Conservation (phyloP, 2,888 invertebrate genomes). For the Disparrhopalites patrizii region DNA sequence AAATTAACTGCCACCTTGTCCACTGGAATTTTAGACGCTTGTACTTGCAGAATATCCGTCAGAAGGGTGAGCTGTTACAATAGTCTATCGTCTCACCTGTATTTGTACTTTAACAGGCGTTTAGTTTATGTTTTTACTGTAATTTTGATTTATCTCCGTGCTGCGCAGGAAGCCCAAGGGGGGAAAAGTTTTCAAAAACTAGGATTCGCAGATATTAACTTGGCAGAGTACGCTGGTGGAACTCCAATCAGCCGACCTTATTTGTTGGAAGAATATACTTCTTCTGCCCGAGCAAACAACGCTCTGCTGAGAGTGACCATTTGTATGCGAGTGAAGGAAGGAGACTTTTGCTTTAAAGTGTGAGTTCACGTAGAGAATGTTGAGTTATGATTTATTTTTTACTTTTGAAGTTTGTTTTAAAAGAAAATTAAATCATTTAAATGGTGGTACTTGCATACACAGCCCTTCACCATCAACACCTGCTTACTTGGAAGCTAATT, state of each 20-base stretch:
- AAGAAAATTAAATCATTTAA: neutral
- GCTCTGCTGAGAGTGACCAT: constrained; percentile 44
- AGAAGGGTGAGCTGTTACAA: constrained; percentile 56
- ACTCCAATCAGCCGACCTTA: constrained; percentile 45
- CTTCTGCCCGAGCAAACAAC: constrained; percentile 46
- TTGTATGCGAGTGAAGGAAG: constrained; percentile 46
- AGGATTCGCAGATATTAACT: constrained; percentile 59
- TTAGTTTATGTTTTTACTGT: no score
- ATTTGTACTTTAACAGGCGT: no score
- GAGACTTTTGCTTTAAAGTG: constrained; percentile 48
- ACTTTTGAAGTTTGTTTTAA: neutral
- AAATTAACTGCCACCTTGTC: constrained; percentile 57
- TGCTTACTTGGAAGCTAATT: constrained; percentile 39
- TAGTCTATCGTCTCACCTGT: no score
- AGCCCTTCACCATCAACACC: constrained; percentile 24
- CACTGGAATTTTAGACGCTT: constrained; percentile 57
- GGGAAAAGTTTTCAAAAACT: constrained; percentile 59
- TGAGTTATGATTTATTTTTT: neutral
- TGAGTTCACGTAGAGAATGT: constrained; percentile 26
- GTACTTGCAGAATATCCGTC: constrained; percentile 57
- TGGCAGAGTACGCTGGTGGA: constrained; percentile 58
- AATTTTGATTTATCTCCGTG: no score
- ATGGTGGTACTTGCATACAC: neutral
- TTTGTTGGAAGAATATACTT: constrained; percentile 44
- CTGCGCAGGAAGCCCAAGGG: constrained; percentile 57